A percentile compares a stretch with the other conserved stretches of the same genome.
These are phyloP conservation scores for Aramus guarauna DNA, from an alignment of 2,113 vertebrate species.

Conservation along the genomic window DNA sequence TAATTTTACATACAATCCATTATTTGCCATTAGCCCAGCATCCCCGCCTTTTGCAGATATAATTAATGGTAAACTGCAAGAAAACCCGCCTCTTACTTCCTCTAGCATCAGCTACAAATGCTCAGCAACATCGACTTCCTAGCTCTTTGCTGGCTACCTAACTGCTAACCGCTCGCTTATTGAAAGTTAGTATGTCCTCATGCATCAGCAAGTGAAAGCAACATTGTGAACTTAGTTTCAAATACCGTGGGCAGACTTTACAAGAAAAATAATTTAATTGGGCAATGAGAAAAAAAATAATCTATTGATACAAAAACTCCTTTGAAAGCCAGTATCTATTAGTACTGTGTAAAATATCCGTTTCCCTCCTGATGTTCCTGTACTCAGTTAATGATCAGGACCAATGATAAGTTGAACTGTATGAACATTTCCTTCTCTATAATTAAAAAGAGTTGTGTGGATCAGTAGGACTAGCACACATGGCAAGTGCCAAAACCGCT, in stretches of 20 bases:
- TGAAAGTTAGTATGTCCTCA: neutral
- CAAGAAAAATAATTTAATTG: neutral
- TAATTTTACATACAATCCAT: neutral
- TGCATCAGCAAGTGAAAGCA: neutral
- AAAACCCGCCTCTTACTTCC: neutral
- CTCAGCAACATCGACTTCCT: neutral
- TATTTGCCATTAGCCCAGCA: neutral
- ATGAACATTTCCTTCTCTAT: neutral
- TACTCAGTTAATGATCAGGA: neutral
- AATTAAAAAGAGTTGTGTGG: neutral
- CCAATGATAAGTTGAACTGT: neutral
- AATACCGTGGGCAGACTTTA: neutral
- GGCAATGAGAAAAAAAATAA: neutral
- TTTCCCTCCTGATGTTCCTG: neutral
- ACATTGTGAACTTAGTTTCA: neutral
- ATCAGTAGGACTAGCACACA: neutral
- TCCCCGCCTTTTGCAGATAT: neutral
- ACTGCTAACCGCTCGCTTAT: accelerated
- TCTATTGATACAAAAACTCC: neutral
- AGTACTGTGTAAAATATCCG: neutral
- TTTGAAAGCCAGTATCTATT: neutral
- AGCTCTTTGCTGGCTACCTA: neutral
- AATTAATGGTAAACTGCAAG: neutral
- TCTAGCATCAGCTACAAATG: neutral
- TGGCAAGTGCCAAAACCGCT: neutral